phyloP scores from a whole-genome alignment of 1,140 invertebrate species.

The Rhyzopertha dominica region DNA sequence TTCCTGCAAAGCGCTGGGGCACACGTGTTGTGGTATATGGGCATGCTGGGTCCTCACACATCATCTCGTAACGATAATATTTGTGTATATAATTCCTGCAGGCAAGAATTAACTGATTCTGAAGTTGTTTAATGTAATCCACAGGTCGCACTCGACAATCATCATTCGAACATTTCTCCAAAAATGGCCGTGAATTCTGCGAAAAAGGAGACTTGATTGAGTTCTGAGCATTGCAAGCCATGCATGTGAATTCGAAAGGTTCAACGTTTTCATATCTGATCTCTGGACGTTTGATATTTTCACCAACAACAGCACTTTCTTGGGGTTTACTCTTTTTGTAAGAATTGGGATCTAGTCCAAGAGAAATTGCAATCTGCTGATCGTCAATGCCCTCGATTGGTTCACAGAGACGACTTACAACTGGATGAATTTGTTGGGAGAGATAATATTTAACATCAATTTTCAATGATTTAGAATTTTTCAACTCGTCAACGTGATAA shows the following conservation, averaged over 20 bases:
- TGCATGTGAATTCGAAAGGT: constrained; percentile 61
- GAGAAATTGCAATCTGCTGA: constrained; percentile 79
- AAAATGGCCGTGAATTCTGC: constrained; percentile 49
- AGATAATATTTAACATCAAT: constrained; percentile 83
- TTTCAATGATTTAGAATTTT: constrained; percentile 63
- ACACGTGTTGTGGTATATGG: constrained; percentile 60
- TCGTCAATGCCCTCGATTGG: constrained; percentile 93
- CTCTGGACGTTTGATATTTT: constrained; percentile 49
- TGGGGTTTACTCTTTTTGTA: constrained; percentile 42
- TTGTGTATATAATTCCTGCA: constrained; percentile 62
- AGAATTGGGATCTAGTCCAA: constrained; percentile 64
- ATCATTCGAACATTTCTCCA: constrained; percentile 62
- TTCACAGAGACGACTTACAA: constrained; percentile 89
- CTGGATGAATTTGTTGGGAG: constrained; percentile 86
- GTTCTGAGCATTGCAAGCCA: constrained; percentile 56
- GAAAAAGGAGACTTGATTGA: constrained; percentile 49
- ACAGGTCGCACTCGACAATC: constrained; percentile 59
- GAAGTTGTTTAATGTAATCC: constrained; percentile 60
- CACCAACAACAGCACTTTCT: constrained; percentile 35
- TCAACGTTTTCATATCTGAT: constrained; percentile 75
- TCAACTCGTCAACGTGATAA: constrained; percentile 89
- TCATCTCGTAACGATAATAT: constrained; percentile 76
- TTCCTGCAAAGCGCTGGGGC: constrained; percentile 57
- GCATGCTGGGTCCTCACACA: constrained; percentile 87
- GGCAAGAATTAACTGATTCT: constrained; percentile 64